Conservation (phyloP, 2,113 vertebrate genomes). For the Hyaena hyaena region DNA sequence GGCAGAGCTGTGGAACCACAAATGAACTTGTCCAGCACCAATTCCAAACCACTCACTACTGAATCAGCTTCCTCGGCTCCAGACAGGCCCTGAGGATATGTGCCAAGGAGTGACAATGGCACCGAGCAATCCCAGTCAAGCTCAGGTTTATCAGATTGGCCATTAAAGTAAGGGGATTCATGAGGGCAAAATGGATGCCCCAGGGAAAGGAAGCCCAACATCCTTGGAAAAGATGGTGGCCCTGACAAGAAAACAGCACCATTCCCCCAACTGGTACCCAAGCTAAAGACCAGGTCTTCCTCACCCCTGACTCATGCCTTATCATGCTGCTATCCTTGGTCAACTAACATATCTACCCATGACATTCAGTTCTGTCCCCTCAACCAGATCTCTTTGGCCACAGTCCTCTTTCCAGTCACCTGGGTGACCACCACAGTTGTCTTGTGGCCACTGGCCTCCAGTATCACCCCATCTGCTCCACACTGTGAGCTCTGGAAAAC, state of each 20-base stretch:
- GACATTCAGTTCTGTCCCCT: background rate
- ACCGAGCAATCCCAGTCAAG: background rate
- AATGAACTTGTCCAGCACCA: background rate
- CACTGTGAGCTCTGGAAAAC: background rate
- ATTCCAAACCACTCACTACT: background rate
- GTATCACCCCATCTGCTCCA: background rate
- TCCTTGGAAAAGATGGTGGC: background rate
- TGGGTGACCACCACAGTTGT: background rate
- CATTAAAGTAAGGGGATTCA: background rate
- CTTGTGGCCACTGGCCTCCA: background rate
- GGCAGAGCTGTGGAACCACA: background rate
- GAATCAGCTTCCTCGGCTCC: background rate
- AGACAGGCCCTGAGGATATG: background rate
- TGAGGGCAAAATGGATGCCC: background rate
- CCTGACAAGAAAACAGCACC: background rate
- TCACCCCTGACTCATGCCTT: background rate
- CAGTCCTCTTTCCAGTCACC: background rate
- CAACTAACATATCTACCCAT: background rate
- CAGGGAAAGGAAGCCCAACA: background rate
- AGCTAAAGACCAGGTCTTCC: background rate
- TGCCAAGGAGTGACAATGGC: background rate
- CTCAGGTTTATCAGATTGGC: background rate
- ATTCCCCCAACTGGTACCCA: background rate
- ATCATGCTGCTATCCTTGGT: background rate
- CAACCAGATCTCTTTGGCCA: background rate